Percentiles rank a stretch among this genome's conserved stretches.
These are phyloP conservation scores for Galemys pyrenaicus DNA, from an alignment of 2,113 vertebrate species.

Conservation along the genomic window DNA sequence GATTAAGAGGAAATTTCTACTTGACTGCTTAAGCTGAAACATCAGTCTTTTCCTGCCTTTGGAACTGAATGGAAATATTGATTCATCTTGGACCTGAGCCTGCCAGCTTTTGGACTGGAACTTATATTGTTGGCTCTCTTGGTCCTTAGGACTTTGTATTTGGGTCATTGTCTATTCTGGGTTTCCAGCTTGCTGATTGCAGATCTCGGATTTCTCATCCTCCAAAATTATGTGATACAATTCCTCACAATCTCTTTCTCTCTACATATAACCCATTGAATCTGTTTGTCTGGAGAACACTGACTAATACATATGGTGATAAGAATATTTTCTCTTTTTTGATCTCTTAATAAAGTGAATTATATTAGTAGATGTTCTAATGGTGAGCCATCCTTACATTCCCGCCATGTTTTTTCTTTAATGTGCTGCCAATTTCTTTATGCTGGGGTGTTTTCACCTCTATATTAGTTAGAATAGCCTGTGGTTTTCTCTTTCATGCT, in stretches of 20 bases:
- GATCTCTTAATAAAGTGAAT: conserved; percentile 33
- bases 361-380: not conserved
- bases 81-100: not conserved
- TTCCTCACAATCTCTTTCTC: conserved; percentile 18
- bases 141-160: conserved; percentile 5
- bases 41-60: not conserved
- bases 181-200: not conserved
- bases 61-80: not conserved
- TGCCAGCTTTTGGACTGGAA: not conserved
- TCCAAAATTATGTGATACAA: not conserved
- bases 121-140: not conserved
- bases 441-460: not conserved
- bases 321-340: conserved; percentile 19
- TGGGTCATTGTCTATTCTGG: not conserved
- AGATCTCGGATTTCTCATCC: not conserved
- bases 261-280: not conserved
- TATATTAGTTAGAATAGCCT: conserved; percentile 6
- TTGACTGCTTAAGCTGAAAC: not conserved
- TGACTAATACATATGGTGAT: not conserved
- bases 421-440: not conserved
- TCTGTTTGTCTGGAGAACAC: not conserved
- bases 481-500: conserved; percentile 15
- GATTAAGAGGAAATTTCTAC: not conserved
- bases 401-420: conserved; percentile 24
- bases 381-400: conserved; percentile 19